Base-by-base conservation (phyloP, 1,140 invertebrate species). In the Plodia interpunctella region DNA sequence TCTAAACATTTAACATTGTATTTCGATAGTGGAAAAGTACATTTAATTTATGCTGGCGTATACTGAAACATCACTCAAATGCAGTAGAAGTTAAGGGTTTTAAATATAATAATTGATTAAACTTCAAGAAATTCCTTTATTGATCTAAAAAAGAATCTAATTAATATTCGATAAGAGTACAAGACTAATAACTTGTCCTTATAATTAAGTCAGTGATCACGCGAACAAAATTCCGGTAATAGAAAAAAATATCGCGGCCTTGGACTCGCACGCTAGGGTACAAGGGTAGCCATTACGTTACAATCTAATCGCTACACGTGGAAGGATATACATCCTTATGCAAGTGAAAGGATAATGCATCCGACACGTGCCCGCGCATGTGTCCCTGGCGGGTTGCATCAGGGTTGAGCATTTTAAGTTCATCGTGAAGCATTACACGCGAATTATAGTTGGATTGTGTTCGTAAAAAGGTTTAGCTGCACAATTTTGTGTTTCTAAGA, bases 321-420 rank as follows among this genome's bases (percentile, higher is more conserved):
- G 20, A 56, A 50, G 30, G 54, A 51, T 38, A 53, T 51, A 49
- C 11, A 15, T 61, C n/a, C 49, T 5, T 55, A 58, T 15, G 56
- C 15, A 44, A 44, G 15, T 44, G 38, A 17, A 15, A 44, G 38
- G 38, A 44, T 38, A 38, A 8, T 44, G 10, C 38, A 17, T 44
- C 38, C 38, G 6, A 32, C 30, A 32, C 30, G 30, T 32, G 38
- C 38, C 38, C n/a, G 13, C 1, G 13, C 38, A 44, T 10, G 38
- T 44, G 38, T 44, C 3, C 5, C 38, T 44, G 38, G 2, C 4
- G 13, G 13, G 5, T n/a, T 5, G 32, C 32, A 35, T 35, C 32
- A 35, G 32, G 32, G 32, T 35, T 35, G 13, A 25, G 30, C 30
- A 9, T 32, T 32, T 32, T 17, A 44, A 15, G 38, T 44, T 15